Conservation (phyloP, 2,888 invertebrate species). For the Exephanes ischioxanthus region DNA sequence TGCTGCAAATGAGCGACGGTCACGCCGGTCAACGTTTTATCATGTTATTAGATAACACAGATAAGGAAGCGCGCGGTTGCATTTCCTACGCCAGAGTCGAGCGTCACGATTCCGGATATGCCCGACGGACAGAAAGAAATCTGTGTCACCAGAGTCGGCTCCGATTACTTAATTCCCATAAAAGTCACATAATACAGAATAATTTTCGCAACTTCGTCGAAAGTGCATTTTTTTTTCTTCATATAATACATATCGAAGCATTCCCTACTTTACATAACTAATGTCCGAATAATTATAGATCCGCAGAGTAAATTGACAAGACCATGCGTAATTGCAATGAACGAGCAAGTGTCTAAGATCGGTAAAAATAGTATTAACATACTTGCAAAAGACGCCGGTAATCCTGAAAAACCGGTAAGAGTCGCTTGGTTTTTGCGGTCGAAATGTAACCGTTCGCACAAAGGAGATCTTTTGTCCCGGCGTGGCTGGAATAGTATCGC, state of each 20-base stretch:
- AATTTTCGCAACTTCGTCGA: background rate
- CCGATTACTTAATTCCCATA: too few species aligned
- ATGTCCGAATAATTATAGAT: background rate
- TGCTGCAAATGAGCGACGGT: constrained; percentile 17
- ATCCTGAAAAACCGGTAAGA: constrained; percentile 20
- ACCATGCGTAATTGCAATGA: background rate
- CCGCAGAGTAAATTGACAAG: background rate
- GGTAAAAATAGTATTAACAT: constrained; percentile 9
- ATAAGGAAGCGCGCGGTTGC: constrained; percentile 18
- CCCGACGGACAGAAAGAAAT: too few species aligned
- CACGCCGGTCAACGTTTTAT: background rate
- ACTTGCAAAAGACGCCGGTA: constrained; percentile 7
- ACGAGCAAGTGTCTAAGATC: background rate
- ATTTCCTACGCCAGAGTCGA: constrained; percentile 1
- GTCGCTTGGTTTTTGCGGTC: constrained; percentile 8
- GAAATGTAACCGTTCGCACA: background rate
- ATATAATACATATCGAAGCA: background rate
- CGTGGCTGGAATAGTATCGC: background rate
- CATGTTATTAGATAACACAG: constrained; percentile 43
- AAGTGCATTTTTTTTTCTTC: too few species aligned
- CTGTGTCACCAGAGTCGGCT: too few species aligned
- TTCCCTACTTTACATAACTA: background rate
- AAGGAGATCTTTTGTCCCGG: background rate
- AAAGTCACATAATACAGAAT: background rate
- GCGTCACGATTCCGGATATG: too few species aligned